Percentiles rank a stretch among this genome's conserved stretches.
These are phyloP conservation scores for Sycophila texana DNA, from an alignment of 2,888 invertebrate species.

Conservation along the genomic window DNA sequence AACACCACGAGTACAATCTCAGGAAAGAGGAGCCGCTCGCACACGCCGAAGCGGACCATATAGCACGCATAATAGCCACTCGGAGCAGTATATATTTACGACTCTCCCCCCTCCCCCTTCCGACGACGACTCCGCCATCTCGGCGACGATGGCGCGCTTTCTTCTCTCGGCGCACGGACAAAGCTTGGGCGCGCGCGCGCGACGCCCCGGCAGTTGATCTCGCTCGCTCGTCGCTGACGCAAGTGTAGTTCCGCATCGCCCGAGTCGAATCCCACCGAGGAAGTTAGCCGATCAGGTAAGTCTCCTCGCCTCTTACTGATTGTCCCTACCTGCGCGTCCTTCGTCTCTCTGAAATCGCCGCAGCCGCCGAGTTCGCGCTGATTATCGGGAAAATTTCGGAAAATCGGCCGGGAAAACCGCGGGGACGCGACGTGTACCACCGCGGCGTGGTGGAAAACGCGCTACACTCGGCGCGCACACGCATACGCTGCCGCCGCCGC, in stretches of 20 bases:
- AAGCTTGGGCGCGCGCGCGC: constrained; percentile 4
- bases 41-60: no score
- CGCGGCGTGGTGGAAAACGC: constrained; percentile 62
- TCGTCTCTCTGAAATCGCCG: no score
- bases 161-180: constrained; percentile 18
- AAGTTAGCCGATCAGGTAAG: no score
- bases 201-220: constrained; percentile 49
- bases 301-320: no score
- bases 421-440: constrained; percentile 27
- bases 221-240: constrained; percentile 46
- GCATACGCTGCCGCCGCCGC: constrained; percentile 39
- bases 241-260: constrained; percentile 25
- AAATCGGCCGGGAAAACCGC: background rate
- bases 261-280: background rate
- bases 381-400: background rate
- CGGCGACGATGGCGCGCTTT: constrained; percentile 23
- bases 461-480: constrained; percentile 49
- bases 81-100: no score
- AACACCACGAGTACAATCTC: no score
- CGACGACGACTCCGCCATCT: background rate
- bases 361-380: no score
- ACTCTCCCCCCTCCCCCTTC: background rate
- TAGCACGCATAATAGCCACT: no score
- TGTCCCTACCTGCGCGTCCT: no score
- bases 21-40: no score